These are phyloP conservation scores for Lasioglossum zephyrum DNA, from an alignment of 2,888 invertebrate species.

Conservation along the genomic window DNA sequence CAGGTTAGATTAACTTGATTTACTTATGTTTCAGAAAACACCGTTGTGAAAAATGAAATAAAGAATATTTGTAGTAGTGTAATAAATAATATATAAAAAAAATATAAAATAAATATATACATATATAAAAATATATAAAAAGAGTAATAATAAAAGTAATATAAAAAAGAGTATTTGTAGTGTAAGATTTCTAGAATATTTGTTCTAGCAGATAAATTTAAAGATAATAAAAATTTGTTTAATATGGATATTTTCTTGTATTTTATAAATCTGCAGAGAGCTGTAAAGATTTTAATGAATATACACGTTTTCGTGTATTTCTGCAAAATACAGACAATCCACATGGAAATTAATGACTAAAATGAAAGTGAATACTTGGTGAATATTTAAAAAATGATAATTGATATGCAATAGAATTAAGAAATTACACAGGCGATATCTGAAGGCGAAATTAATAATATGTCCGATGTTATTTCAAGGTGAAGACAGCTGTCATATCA, in stretches of 20 bases:
- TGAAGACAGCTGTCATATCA: background rate
- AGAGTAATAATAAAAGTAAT: too few species aligned
- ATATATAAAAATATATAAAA: too few species aligned
- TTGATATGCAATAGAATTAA: background rate
- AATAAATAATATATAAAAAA: too few species aligned
- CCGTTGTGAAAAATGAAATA: background rate
- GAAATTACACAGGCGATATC: background rate
- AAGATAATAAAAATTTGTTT: too few species aligned
- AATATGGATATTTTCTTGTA: background rate
- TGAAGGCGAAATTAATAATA: too few species aligned
- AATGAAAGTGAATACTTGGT: background rate
- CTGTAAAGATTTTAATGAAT: background rate
- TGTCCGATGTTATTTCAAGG: background rate
- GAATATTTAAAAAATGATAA: background rate
- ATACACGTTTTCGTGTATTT: background rate
- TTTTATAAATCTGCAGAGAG: background rate
- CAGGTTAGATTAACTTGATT: too few species aligned
- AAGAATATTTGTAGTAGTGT: too few species aligned
- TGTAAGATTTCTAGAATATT: too few species aligned
- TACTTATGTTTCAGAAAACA: background rate
- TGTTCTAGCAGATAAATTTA: too few species aligned
- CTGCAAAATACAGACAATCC: background rate
- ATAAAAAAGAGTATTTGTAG: too few species aligned
- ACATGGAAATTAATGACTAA: background rate
- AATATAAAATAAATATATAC: too few species aligned